Percentiles rank a stretch among this genome's conserved stretches.
These are phyloP conservation scores for Hirtodrosophila duncani DNA, from an alignment of 2,888 invertebrate genomes.

Conservation along the genomic window DNA sequence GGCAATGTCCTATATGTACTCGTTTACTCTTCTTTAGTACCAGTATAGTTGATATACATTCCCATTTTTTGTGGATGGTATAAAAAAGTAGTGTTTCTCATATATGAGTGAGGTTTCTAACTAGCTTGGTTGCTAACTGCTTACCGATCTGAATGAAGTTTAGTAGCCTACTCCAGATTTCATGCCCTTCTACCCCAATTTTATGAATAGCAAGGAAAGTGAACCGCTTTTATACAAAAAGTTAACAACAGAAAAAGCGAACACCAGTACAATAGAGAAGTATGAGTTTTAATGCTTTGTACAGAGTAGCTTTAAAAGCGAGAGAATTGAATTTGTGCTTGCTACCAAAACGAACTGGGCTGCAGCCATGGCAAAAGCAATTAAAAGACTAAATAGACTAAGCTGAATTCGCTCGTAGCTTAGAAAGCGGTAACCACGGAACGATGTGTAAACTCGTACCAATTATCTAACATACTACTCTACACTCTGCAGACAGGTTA, in stretches of 20 bases:
- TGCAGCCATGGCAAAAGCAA: conserved; percentile 21
- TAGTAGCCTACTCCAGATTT: conserved; percentile 4
- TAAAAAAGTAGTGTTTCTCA: too few species aligned
- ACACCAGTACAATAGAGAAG: conserved; percentile 2
- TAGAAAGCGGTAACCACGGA: conserved; percentile 53
- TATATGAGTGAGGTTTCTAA: too few species aligned
- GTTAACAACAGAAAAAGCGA: conserved; percentile 5
- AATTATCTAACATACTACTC: conserved; percentile 10
- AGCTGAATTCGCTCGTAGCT: conserved; percentile 29
- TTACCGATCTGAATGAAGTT: too few species aligned
- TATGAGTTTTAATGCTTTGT: not conserved
- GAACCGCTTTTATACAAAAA: conserved; percentile 22
- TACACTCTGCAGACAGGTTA: not conserved
- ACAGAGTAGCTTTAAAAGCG: not conserved
- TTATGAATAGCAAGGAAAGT: conserved; percentile 16
- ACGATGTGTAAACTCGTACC: conserved; percentile 3
- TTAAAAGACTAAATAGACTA: conserved; percentile 51
- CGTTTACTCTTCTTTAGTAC: too few species aligned
- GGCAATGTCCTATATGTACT: too few species aligned
- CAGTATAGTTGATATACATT: too few species aligned
- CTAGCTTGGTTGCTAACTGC: too few species aligned
- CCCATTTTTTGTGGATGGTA: too few species aligned
- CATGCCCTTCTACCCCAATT: conserved; percentile 10
- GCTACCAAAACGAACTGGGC: conserved; percentile 32
- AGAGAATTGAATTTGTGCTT: conserved; percentile 46